Percentiles rank a stretch among this genome's conserved stretches.
phyloP scores from a whole-genome alignment of 2,797 vertebrate species.

The Enteromius unitaeniatus region DNA sequence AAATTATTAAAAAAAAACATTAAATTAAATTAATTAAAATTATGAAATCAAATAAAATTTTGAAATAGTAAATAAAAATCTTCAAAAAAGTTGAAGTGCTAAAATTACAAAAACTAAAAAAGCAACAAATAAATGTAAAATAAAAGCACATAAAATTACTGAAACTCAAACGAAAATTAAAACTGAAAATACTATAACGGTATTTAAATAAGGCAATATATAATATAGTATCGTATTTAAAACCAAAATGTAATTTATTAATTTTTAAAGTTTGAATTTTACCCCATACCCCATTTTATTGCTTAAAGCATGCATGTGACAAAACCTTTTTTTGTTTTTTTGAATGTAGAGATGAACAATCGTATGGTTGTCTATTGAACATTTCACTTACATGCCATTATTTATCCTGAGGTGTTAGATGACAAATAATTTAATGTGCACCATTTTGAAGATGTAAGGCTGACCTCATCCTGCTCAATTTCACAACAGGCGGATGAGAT shows the following conservation, averaged over 20 bases:
- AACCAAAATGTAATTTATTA: too few relatives aligned
- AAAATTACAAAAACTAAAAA: not conserved
- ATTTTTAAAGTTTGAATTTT: too few relatives aligned
- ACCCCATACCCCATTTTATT: not conserved
- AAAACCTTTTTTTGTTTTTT: not conserved
- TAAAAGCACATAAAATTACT: not conserved
- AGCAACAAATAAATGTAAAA: not conserved
- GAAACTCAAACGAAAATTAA: too few relatives aligned
- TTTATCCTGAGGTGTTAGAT: slow-evolving; percentile 38
- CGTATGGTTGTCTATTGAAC: not conserved
- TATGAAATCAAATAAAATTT: not conserved
- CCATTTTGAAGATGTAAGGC: slow-evolving; percentile 21
- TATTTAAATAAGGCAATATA: not conserved
- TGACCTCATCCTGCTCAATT: slow-evolving; percentile 48
- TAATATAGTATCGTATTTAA: not conserved
- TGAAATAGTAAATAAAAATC: not conserved
- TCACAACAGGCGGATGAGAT: slow-evolving; percentile 59
- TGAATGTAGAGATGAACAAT: not conserved
- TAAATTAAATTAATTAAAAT: not conserved
- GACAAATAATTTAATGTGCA: slow-evolving; percentile 48
- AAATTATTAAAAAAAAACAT: not conserved
- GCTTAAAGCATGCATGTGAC: not conserved
- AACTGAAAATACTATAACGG: not conserved
- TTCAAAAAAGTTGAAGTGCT: not conserved
- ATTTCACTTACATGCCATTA: slow-evolving; percentile 28